phyloP scores from a whole-genome alignment of 1,140 invertebrate species.

The Trichoplusia ni region DNA sequence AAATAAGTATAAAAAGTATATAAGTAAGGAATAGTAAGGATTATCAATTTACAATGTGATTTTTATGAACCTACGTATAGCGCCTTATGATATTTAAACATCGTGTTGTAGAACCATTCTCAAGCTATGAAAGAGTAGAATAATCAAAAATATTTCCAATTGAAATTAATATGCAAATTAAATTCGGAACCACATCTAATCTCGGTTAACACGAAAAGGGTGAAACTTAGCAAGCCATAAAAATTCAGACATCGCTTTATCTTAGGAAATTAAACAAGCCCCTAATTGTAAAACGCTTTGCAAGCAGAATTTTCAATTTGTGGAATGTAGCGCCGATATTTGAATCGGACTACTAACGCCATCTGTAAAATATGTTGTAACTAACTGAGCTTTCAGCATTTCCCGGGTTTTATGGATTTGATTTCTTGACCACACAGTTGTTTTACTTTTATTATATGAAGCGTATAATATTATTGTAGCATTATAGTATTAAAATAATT shows the following conservation, averaged over 20 bases:
- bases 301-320: constrained; percentile 16
- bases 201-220: constrained; percentile 31
- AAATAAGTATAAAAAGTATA: too few relatives aligned
- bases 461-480: too few relatives aligned
- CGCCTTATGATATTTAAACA: too few relatives aligned
- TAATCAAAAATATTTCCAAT: not conserved
- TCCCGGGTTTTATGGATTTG: too few relatives aligned
- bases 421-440: not conserved
- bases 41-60: too few relatives aligned
- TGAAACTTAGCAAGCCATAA: constrained; percentile 41
- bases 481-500: too few relatives aligned
- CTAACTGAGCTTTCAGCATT: too few relatives aligned
- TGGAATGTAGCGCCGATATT: not conserved
- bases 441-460: too few relatives aligned
- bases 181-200: constrained; percentile 1
- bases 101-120: too few relatives aligned
- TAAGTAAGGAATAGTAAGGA: too few relatives aligned
- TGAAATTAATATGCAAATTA: constrained; percentile 4
- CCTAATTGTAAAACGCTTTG: constrained; percentile 26
- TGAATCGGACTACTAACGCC: not conserved
- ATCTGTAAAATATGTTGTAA: too few relatives aligned
- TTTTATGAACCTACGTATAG: too few relatives aligned
- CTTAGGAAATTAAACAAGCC: constrained; percentile 19
- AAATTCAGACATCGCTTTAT: constrained; percentile 31
- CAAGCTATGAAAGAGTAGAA: not conserved